phyloP scores from a whole-genome alignment of 2,797 vertebrate genomes.

The Hapalemur alaotrensis region DNA sequence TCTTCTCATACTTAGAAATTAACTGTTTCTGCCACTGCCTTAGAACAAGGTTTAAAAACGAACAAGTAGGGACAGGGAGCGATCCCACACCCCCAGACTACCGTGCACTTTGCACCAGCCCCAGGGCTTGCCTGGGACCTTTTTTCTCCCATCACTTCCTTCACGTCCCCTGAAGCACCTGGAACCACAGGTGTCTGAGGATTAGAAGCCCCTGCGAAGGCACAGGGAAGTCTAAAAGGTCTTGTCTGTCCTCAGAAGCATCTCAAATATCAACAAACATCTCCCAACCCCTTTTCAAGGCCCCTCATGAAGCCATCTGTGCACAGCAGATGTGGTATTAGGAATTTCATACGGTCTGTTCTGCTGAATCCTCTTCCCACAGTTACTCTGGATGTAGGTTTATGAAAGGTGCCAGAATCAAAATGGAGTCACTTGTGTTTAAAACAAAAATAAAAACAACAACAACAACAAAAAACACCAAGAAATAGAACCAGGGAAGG shows the following conservation, averaged over 20 bases:
- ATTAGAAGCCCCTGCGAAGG: background rate
- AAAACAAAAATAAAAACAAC: background rate
- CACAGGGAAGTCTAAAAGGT: background rate
- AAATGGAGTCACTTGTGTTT: background rate
- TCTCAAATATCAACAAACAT: background rate
- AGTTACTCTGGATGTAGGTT: background rate
- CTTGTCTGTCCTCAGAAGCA: background rate
- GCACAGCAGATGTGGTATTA: accelerated
- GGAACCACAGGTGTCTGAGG: background rate
- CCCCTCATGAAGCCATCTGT: background rate
- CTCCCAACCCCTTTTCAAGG: background rate
- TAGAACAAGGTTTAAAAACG: background rate
- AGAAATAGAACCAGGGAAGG: background rate
- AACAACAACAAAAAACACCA: background rate
- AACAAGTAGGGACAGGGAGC: background rate
- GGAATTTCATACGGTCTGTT: background rate
- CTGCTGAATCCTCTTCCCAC: background rate
- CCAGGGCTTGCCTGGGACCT: accelerated
- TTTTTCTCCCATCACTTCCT: background rate
- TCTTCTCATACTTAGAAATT: background rate
- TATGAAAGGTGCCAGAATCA: background rate
- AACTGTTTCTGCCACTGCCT: background rate
- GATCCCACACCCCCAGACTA: background rate
- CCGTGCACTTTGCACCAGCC: background rate
- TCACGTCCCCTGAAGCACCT: background rate